Conservation (phyloP, 2,888 invertebrate species). For the Nemotelus pantherinus region DNA sequence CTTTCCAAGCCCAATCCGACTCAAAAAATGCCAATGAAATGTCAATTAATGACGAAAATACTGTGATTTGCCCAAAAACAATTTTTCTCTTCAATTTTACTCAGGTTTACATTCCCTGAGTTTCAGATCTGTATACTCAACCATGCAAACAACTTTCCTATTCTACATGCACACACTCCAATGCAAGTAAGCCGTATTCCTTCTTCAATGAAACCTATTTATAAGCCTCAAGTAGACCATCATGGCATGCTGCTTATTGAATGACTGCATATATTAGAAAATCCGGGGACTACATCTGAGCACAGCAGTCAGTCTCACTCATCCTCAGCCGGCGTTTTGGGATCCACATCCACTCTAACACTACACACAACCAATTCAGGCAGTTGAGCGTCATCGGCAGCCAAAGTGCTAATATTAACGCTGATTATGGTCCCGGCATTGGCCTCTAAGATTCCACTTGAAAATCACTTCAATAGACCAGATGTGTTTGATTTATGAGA, state of each 20-base stretch:
- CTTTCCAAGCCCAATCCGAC: no score
- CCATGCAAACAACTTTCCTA: no score
- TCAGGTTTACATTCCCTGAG: no score
- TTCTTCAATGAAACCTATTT: slow-evolving; percentile 17
- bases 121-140: no score
- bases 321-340: not conserved
- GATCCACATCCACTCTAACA: no score
- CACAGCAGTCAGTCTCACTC: not conserved
- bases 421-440: slow-evolving; percentile 27
- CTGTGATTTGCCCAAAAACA: no score
- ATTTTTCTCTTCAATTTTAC: no score
- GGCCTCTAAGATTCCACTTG: slow-evolving; percentile 30
- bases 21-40: no score
- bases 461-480: slow-evolving; percentile 22
- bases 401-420: slow-evolving; percentile 30
- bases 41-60: no score
- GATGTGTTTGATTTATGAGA: slow-evolving; percentile 31
- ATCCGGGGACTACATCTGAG: not conserved
- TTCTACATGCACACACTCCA: no score
- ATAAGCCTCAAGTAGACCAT: slow-evolving; percentile 25
- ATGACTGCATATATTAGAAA: not conserved
- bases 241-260: not conserved
- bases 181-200: no score
- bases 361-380: no score
- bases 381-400: slow-evolving; percentile 8